Percentiles rank a stretch among this genome's conserved stretches.
phyloP scores from a whole-genome alignment of 1,140 invertebrate species.

The Pygmarrhopalites habei region DNA sequence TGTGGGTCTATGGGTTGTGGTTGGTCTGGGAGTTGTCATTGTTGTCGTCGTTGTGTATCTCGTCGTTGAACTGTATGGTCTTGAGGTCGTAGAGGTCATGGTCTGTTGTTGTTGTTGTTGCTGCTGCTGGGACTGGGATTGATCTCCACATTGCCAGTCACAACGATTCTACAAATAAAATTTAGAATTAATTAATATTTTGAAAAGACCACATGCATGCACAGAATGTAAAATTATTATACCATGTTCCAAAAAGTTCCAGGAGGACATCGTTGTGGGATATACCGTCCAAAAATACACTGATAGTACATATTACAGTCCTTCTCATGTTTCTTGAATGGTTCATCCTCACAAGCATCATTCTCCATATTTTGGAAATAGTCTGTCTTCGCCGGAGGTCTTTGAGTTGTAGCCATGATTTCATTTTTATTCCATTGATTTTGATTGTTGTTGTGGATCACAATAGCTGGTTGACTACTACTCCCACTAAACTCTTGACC shows the following conservation, averaged over 20 bases:
- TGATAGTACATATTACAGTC: slow-evolving; percentile 74
- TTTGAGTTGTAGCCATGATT: slow-evolving; percentile 32
- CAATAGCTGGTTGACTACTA: slow-evolving; percentile 22
- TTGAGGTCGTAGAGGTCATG: slow-evolving; percentile 26
- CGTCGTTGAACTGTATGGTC: not conserved
- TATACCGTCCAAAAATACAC: slow-evolving; percentile 63
- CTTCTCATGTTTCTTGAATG: slow-evolving; percentile 54
- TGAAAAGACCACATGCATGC: not conserved
- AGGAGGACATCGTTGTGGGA: slow-evolving; percentile 58
- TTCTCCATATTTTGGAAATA: slow-evolving; percentile 12
- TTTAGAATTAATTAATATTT: not conserved
- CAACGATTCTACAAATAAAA: slow-evolving; percentile 54
- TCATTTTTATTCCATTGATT: slow-evolving; percentile 35
- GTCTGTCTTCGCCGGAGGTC: no score
- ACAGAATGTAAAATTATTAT: slow-evolving; percentile 6
- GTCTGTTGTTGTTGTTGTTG: slow-evolving; percentile 12
- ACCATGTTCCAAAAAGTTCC: slow-evolving; percentile 67
- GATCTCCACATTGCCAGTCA: slow-evolving; percentile 61
- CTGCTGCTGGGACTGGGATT: slow-evolving; percentile 6
- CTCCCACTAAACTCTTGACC: slow-evolving; percentile 51
- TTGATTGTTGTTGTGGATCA: no score
- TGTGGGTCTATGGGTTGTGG: slow-evolving; percentile 26
- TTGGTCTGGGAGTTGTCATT: slow-evolving; percentile 27
- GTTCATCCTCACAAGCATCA: slow-evolving; percentile 52
- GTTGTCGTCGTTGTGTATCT: slow-evolving; percentile 31